Conservation (phyloP, 2,113 vertebrate genomes). For the Tylochromis polylepis region DNA sequence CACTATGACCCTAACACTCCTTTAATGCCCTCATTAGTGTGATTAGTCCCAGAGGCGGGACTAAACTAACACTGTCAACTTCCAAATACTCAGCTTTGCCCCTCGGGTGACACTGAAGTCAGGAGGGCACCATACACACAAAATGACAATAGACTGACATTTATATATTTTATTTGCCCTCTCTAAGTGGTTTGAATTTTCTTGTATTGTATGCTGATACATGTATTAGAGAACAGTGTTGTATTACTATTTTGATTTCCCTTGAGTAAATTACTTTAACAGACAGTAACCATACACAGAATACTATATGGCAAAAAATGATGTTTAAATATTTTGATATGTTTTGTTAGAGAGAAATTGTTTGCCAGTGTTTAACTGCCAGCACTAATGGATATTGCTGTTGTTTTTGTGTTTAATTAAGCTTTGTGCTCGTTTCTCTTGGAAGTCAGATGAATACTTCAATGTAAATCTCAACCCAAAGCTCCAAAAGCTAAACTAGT, state of each 20-base stretch:
- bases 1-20: constrained; percentile 63
- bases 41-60: constrained; percentile 66
- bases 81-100: constrained; percentile 33
- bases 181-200: neutral
- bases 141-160: neutral
- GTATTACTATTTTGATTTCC: neutral
- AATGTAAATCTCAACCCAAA: neutral
- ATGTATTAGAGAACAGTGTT: neutral
- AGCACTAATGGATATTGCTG: neutral
- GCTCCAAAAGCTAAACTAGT: neutral
- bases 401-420: neutral
- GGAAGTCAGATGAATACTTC: neutral
- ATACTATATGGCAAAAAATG: neutral
- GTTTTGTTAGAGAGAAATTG: neutral
- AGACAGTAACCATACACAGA: neutral
- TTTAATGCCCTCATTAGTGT: constrained; percentile 70
- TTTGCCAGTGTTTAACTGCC: neutral
- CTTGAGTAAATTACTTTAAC: neutral
- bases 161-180: neutral
- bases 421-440: neutral
- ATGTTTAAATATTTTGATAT: neutral
- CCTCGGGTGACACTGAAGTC: constrained; percentile 13
- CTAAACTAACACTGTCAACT: constrained; percentile 54
- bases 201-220: neutral
- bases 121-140: constrained; percentile 2